phyloP scores from a whole-genome alignment of 1,140 invertebrate genomes.

The Nephotettix cincticeps region DNA sequence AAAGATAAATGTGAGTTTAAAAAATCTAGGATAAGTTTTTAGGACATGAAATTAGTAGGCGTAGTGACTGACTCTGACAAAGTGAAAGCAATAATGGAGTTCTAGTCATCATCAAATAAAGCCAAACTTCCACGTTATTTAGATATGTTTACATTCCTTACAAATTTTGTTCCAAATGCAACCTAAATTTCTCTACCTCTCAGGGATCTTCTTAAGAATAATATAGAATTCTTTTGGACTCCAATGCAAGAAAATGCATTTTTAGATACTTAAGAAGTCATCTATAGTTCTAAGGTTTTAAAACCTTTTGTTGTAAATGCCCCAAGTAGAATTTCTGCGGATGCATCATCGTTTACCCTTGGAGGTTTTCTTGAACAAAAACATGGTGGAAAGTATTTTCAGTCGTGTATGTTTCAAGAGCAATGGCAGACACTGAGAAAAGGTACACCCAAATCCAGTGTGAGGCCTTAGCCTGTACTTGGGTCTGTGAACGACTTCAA shows the following conservation, averaged over 20 bases:
- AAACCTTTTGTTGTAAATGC: not conserved
- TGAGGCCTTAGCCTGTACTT: not conserved
- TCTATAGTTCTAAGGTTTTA: not conserved
- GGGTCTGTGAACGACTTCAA: slow-evolving; percentile 13
- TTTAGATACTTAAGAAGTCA: not conserved
- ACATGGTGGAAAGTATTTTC: not conserved
- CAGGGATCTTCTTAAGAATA: not conserved
- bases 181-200: not conserved
- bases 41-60: not conserved
- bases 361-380: not conserved
- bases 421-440: not conserved
- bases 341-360: not conserved
- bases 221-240: not conserved
- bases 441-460: not conserved
- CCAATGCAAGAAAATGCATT: not conserved
- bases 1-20: slow-evolving; percentile 25
- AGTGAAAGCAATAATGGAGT: slow-evolving; percentile 17
- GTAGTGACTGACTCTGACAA: slow-evolving; percentile 12
- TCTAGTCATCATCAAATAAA: not conserved
- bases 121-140: not conserved
- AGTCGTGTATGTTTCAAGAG: not conserved
- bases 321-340: not conserved
- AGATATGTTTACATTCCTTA: not conserved
- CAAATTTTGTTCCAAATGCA: not conserved
- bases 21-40: not conserved